These are phyloP conservation scores for Hybognathus amarus DNA, from an alignment of 2,797 vertebrate species.

Conservation along the genomic window DNA sequence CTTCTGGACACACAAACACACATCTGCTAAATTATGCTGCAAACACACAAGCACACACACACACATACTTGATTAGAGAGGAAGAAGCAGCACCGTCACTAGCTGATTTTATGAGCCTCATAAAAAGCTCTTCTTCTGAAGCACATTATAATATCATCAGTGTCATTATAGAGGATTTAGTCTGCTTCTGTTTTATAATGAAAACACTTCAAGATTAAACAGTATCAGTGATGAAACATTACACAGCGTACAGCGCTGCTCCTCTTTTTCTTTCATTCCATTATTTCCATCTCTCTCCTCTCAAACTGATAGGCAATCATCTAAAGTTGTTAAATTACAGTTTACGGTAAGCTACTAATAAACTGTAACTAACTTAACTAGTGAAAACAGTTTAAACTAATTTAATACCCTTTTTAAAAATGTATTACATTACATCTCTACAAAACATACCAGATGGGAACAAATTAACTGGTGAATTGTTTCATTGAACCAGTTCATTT, in stretches of 20 bases:
- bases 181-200: too few species aligned
- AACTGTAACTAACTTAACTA: too few species aligned
- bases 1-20: conserved; percentile 1
- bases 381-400: too few species aligned
- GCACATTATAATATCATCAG: conserved; percentile 18
- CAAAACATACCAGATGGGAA: too few species aligned
- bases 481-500: background rate
- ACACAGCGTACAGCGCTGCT: background rate
- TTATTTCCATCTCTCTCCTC: background rate
- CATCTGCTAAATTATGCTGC: background rate
- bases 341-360: background rate
- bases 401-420: too few species aligned
- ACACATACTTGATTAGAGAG: conserved; percentile 21
- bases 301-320: background rate
- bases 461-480: too few species aligned
- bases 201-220: too few species aligned
- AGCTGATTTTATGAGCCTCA: background rate
- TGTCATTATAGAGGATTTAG: background rate
- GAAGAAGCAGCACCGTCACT: background rate
- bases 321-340: background rate
- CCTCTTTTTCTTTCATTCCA: background rate
- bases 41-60: conserved; percentile 18
- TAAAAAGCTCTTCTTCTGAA: background rate
- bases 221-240: background rate
- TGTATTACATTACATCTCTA: too few species aligned